phyloP scores from a whole-genome alignment of 2,888 invertebrate species.

The Hypolimnas misippus region DNA sequence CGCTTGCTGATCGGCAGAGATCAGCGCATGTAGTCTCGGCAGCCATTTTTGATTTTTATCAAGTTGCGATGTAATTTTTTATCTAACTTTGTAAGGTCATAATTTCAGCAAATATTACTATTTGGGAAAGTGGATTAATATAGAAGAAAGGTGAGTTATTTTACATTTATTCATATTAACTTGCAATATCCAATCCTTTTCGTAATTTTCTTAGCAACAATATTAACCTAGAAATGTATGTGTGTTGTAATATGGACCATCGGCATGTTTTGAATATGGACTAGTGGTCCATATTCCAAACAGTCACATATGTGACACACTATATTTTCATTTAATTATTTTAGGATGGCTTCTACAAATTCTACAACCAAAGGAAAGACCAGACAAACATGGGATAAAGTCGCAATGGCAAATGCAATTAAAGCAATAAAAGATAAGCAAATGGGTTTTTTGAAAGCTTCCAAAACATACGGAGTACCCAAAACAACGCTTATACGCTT shows the following conservation, averaged over 20 bases:
- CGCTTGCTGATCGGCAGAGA: slow-evolving; percentile 35
- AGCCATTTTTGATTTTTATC: slow-evolving; percentile 30
- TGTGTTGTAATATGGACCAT: slow-evolving; percentile 34
- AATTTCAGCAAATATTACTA: slow-evolving; percentile 34
- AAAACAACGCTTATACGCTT: slow-evolving; percentile 34
- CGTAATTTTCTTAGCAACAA: slow-evolving; percentile 38
- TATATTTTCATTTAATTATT: slow-evolving; percentile 18
- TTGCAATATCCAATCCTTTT: slow-evolving; percentile 27
- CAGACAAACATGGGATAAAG: slow-evolving; percentile 27
- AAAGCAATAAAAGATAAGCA: slow-evolving; percentile 27
- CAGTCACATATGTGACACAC: no score
- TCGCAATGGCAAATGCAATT: slow-evolving; percentile 24
- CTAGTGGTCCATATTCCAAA: slow-evolving; percentile 27
- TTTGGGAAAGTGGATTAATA: slow-evolving; percentile 36
- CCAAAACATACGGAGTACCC: slow-evolving; percentile 26
- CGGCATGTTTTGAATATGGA: slow-evolving; percentile 33
- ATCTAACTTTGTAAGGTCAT: slow-evolving; percentile 32
- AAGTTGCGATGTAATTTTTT: slow-evolving; percentile 27
- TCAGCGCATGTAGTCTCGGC: slow-evolving; percentile 16
- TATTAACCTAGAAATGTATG: slow-evolving; percentile 40
- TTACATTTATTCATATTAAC: slow-evolving; percentile 34
- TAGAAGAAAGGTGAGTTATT: slow-evolving; percentile 33
- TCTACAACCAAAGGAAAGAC: slow-evolving; percentile 24
- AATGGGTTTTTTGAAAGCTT: slow-evolving; percentile 33
- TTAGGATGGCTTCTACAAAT: slow-evolving; percentile 15